Conservation (phyloP, 2,888 invertebrate species). For the Callyntrura guangdongensis region DNA sequence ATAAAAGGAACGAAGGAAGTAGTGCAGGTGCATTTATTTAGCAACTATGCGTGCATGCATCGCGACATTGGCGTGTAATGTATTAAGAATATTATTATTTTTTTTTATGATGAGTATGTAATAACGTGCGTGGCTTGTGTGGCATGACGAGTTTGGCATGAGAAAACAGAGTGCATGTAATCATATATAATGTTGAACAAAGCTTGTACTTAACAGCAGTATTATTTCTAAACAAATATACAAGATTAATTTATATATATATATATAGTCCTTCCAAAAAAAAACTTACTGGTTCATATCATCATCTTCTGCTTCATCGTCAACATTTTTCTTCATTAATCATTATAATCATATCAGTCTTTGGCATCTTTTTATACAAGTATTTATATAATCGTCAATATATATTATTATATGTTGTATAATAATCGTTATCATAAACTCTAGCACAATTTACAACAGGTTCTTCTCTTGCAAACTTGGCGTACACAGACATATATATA, state of each 20-base stretch:
- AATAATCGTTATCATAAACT: slow-evolving; percentile 24
- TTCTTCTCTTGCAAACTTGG: not conserved
- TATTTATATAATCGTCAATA: slow-evolving; percentile 61
- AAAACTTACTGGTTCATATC: slow-evolving; percentile 36
- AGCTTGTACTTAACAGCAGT: slow-evolving; percentile 62
- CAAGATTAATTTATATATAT: slow-evolving; percentile 7
- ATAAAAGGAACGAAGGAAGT: not conserved
- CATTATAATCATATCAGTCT: slow-evolving; percentile 75
- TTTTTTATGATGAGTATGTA: slow-evolving; percentile 36
- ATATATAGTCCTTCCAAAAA: slow-evolving; percentile 56
- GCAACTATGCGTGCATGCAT: not conserved
- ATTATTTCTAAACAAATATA: slow-evolving; percentile 37
- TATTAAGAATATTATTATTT: not conserved
- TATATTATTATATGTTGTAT: slow-evolving; percentile 52
- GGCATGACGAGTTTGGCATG: slow-evolving; percentile 26
- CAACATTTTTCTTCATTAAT: slow-evolving; percentile 62
- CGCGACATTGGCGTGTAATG: not conserved
- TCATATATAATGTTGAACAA: slow-evolving; percentile 6
- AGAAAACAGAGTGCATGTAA: slow-evolving; percentile 49
- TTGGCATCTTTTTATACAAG: slow-evolving; percentile 81
- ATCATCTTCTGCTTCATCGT: slow-evolving; percentile 30
- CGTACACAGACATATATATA: slow-evolving; percentile 27
- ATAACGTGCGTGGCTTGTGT: slow-evolving; percentile 5
- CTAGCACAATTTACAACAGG: slow-evolving; percentile 72
- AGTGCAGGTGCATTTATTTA: not conserved